phyloP scores from a whole-genome alignment of 2,113 vertebrate species.

The Bos indicus region DNA sequence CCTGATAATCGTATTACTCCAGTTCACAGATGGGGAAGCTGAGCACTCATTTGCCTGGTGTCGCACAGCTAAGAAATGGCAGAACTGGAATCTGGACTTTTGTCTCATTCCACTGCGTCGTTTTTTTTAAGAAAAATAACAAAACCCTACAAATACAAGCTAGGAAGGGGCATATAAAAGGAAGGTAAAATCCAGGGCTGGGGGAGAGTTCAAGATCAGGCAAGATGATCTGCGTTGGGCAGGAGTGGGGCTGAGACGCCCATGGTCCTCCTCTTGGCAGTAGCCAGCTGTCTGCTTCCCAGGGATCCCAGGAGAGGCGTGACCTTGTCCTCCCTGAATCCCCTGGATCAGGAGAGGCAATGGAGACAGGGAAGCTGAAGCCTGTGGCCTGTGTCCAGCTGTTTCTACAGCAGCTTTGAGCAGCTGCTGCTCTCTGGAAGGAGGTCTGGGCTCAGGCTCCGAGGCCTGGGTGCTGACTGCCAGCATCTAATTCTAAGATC shows the following conservation, averaged over 20 bases:
- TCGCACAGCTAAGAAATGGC: background rate
- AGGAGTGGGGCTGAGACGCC: background rate
- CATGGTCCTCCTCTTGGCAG: background rate
- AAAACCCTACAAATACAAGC: background rate
- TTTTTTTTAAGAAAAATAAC: background rate
- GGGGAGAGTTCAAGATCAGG: background rate
- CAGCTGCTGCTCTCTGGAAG: background rate
- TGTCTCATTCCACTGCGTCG: background rate
- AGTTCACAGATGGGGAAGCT: background rate
- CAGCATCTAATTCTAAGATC: background rate
- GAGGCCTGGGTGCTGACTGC: background rate
- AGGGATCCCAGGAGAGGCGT: background rate
- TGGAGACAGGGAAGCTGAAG: background rate
- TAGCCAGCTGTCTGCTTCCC: background rate
- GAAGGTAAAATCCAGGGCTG: background rate
- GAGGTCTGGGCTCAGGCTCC: background rate
- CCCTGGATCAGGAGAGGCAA: background rate
- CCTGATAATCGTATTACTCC: background rate
- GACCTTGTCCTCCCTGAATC: background rate
- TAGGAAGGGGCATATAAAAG: background rate
- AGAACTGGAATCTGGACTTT: background rate
- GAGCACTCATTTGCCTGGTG: background rate
- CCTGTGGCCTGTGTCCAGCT: rapidly evolving
- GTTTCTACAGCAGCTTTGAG: too few relatives aligned
- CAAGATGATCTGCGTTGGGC: background rate